Percentiles rank a stretch among this genome's conserved stretches.
Conservation (phyloP, 2,888 invertebrate genomes). For the Chloroclysta siterata region DNA sequence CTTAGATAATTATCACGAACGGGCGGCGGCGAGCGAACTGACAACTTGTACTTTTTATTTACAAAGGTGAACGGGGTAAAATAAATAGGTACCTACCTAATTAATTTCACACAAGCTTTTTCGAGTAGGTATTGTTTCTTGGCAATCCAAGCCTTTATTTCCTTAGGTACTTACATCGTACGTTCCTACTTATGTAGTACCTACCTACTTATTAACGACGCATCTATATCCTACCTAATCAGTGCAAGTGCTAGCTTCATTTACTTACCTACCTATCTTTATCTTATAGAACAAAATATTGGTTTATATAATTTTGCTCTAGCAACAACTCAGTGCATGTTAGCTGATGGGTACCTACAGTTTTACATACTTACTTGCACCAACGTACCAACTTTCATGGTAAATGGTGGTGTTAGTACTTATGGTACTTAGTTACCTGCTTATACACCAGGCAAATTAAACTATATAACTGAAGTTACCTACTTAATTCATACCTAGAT, state of each 20-base stretch:
- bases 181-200: neutral
- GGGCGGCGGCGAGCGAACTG: conserved; percentile 62
- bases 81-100: neutral
- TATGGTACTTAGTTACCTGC: too few species aligned
- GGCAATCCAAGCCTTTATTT: conserved; percentile 21
- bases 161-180: conserved; percentile 16
- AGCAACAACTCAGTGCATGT: conserved; percentile 2
- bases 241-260: conserved; percentile 45
- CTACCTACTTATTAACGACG: conserved; percentile 18
- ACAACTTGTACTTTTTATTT: conserved; percentile 59
- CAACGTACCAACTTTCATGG: too few species aligned
- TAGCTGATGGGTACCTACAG: neutral
- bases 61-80: conserved; percentile 66
- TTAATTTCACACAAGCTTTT: conserved; percentile 31
- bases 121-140: conserved; percentile 23
- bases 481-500: too few species aligned
- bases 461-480: too few species aligned
- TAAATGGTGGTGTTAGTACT: too few species aligned
- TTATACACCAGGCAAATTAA: too few species aligned
- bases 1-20: conserved; percentile 63
- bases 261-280: conserved; percentile 32
- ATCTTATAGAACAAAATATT: conserved; percentile 15
- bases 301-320: conserved; percentile 3
- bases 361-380: neutral
- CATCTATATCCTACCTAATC: conserved; percentile 41